phyloP scores from a whole-genome alignment of 30 jellyfish, hydroid and myxozoan genomes.

The Hydractinia symbiolongicarpus region DNA sequence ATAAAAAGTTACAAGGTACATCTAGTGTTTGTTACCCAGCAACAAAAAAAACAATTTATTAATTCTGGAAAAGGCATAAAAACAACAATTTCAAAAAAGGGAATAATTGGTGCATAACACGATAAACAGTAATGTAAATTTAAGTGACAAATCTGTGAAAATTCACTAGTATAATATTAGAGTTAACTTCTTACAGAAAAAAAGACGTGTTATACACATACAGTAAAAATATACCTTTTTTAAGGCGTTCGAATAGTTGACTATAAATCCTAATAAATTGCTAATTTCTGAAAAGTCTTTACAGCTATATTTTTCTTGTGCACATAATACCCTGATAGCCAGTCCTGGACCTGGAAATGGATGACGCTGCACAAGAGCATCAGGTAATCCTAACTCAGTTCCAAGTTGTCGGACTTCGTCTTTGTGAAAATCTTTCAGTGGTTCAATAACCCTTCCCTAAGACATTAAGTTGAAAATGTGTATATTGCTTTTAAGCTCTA shows the following conservation, averaged over 20 bases:
- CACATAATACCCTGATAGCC: constrained; percentile 93
- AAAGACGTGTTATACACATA: background rate
- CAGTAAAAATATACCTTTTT: constrained; percentile 46
- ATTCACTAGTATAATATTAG: background rate
- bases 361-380: constrained; percentile 74
- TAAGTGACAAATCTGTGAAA: no score
- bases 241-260: constrained; percentile 68
- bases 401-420: constrained; percentile 95
- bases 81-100: background rate
- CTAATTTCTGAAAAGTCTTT: constrained; percentile 84
- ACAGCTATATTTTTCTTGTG: constrained; percentile 68
- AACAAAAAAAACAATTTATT: background rate
- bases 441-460: constrained; percentile 97
- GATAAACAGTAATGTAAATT: no score
- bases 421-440: constrained; percentile 91
- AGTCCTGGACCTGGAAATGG: constrained; percentile 99
- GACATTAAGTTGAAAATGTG: background rate
- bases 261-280: constrained; percentile 70
- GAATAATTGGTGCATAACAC: no score
- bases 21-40: no score
- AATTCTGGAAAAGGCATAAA: background rate
- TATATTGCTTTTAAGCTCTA: background rate
- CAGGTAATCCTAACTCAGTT: constrained; percentile 71
- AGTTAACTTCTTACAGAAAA: background rate
- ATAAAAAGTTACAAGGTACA: no score